Conservation (phyloP, 2,888 invertebrate species). For the Drosophila merina region DNA sequence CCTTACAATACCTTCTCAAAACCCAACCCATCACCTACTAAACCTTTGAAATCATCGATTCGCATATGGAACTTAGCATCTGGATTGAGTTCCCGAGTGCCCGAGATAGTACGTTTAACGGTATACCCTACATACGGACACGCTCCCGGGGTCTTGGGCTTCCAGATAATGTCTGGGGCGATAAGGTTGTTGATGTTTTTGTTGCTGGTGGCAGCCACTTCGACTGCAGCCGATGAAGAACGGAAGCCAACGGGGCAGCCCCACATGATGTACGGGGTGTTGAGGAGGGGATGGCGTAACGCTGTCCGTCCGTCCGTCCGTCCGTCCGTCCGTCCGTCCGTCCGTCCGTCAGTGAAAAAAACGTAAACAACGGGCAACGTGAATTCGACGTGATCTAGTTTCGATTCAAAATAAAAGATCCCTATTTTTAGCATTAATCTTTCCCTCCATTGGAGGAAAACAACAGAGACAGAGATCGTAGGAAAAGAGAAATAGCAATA, state of each 20-base stretch:
- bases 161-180: slow-evolving; percentile 51
- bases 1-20: neutral
- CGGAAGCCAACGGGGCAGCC: slow-evolving; percentile 58
- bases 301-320: slow-evolving; percentile 23
- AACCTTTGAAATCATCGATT: neutral
- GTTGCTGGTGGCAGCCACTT: slow-evolving; percentile 49
- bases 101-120: neutral
- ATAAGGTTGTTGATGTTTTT: slow-evolving; percentile 75
- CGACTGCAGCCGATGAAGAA: slow-evolving; percentile 60
- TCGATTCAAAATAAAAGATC: slow-evolving; percentile 73
- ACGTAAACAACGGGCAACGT: slow-evolving; percentile 74
- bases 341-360: slow-evolving; percentile 44
- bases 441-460: slow-evolving; percentile 34
- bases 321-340: slow-evolving; percentile 13
- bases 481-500: neutral
- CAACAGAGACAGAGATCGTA: slow-evolving; percentile 14
- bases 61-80: neutral
- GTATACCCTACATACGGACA: slow-evolving; percentile 32
- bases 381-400: slow-evolving; percentile 80
- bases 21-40: neutral
- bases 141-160: slow-evolving; percentile 35
- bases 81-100: neutral
- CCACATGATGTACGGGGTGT: slow-evolving; percentile 16
- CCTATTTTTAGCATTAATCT: slow-evolving; percentile 78
- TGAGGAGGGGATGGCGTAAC: slow-evolving; percentile 40